Percentiles rank a stretch among this genome's conserved stretches.
phyloP scores from a whole-genome alignment of 1,140 invertebrate species.

The Notospermus geniculatus region DNA sequence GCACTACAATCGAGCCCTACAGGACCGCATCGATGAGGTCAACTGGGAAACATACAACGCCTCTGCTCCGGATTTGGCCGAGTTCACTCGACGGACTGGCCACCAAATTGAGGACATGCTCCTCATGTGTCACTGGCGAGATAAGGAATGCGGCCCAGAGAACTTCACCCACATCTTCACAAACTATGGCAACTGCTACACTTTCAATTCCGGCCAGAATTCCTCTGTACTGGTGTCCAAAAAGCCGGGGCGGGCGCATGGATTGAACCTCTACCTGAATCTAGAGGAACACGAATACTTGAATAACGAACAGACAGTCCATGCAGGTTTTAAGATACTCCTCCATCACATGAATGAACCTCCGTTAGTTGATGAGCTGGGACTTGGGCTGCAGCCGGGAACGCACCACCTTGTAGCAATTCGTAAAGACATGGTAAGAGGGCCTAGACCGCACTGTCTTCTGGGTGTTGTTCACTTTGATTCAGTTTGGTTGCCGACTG shows the following conservation, averaged over 20 bases:
- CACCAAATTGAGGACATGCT: constrained; percentile 10
- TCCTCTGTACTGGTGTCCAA: not conserved
- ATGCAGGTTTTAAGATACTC: constrained; percentile 1
- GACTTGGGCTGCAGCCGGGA: not conserved
- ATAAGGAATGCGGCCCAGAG: not conserved
- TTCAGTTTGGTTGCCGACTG: too few species aligned
- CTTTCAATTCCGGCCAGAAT: not conserved
- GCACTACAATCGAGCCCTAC: not conserved
- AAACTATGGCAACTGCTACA: constrained; percentile 9
- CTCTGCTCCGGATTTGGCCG: not conserved
- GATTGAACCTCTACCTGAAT: constrained; percentile 4
- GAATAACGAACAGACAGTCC: not conserved
- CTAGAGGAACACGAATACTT: constrained; percentile 4
- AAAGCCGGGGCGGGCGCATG: not conserved
- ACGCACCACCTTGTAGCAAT: constrained; percentile 1
- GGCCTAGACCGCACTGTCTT: too few species aligned
- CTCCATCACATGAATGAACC: not conserved
- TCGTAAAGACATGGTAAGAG: not conserved
- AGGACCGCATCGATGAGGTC: not conserved
- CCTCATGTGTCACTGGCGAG: constrained; percentile 4
- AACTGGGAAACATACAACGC: not conserved
- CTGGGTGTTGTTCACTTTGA: too few species aligned
- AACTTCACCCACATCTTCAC: constrained; percentile 3
- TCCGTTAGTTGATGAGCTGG: constrained; percentile 4
- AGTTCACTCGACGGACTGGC: constrained; percentile 6